Evolutionary conservation across 2,113 vertebrate genomes (phyloP).

Genomic region (Sprattus sprattus): DNA sequence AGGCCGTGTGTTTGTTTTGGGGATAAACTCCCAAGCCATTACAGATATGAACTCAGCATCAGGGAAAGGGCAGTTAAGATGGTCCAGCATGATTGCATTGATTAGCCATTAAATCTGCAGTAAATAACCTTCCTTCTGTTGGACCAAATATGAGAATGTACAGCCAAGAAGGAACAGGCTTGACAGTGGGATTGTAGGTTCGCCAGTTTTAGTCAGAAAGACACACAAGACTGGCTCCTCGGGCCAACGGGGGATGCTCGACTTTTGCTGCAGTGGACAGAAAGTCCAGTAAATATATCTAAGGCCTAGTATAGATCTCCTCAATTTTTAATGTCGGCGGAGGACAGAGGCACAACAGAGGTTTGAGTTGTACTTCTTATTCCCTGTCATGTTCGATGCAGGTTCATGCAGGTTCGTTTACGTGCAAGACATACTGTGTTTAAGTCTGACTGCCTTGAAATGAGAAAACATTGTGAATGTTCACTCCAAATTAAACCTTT

Average conservation of each 20-base stretch:
- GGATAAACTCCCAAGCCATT: background rate
- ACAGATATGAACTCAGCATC: background rate
- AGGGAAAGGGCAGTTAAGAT: background rate
- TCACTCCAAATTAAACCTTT: background rate
- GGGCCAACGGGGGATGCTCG: background rate
- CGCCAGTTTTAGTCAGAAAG: background rate
- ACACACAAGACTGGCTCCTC: background rate
- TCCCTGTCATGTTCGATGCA: background rate
- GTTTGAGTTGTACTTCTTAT: background rate
- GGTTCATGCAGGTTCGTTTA: background rate
- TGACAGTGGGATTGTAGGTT: background rate
- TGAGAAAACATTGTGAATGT: background rate
- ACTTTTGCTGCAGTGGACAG: background rate
- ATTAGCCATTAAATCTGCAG: background rate
- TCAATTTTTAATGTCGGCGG: background rate
- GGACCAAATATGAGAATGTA: background rate
- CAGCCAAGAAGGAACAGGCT: background rate
- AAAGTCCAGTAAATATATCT: background rate
- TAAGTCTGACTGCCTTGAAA: background rate
- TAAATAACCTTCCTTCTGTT: background rate
- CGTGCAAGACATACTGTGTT: background rate
- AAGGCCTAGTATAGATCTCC: background rate
- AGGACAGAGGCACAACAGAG: background rate
- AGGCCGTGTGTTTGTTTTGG: background rate
- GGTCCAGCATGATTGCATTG: background rate